These are phyloP conservation scores for Platyscapa corneri DNA, from an alignment of 1,140 invertebrate species.

Conservation along the genomic window DNA sequence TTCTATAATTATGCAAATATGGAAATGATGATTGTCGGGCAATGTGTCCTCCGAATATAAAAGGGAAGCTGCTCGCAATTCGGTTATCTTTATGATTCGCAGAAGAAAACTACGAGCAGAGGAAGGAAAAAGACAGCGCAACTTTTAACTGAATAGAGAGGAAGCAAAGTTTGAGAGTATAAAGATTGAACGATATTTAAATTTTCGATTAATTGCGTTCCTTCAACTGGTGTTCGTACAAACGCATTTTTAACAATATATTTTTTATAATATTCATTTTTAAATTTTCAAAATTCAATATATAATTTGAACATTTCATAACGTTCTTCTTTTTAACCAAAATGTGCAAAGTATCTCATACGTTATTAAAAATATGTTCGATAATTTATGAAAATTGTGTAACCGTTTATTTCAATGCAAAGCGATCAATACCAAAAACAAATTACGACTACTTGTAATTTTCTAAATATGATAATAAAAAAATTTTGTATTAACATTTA, in stretches of 20 bases:
- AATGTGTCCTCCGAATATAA: slow-evolving; percentile 71
- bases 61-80: slow-evolving; percentile 61
- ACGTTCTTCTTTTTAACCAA: too few species aligned
- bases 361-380: too few species aligned
- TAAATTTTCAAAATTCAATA: background rate
- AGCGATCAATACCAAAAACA: too few species aligned
- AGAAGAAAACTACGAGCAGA: slow-evolving; percentile 52
- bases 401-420: too few species aligned
- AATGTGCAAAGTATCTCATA: too few species aligned
- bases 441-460: too few species aligned
- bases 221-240: background rate
- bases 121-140: background rate
- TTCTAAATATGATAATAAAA: too few species aligned
- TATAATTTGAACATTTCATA: background rate
- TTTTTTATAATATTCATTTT: background rate
- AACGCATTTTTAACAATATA: background rate
- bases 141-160: slow-evolving; percentile 9
- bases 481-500: too few species aligned
- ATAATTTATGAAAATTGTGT: too few species aligned
- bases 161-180: background rate
- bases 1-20: slow-evolving; percentile 75
- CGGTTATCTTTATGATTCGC: slow-evolving; percentile 73
- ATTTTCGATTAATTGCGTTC: slow-evolving; percentile 16
- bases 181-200: slow-evolving; percentile 12
- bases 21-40: slow-evolving; percentile 73